Conservation (phyloP, 2,888 invertebrate species). For the Trichacis sp. region DNA sequence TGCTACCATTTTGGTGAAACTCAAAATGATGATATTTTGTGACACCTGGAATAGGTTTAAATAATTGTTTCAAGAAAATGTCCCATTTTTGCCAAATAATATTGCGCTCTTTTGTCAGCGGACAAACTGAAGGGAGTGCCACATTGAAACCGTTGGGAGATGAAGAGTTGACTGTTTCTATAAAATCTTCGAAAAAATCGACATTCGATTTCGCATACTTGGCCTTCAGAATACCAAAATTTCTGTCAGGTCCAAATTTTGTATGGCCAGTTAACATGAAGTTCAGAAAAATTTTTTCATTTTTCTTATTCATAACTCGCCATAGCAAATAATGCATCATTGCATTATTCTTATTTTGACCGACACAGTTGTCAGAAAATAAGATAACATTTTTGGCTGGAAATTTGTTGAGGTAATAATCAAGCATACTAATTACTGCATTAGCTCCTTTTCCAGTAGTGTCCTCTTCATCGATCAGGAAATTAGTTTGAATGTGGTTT, state of each 20-base stretch:
- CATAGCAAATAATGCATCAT: neutral
- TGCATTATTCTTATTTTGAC: slow-evolving; percentile 10
- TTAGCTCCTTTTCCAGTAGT: neutral
- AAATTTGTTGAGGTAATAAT: neutral
- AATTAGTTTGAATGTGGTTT: neutral
- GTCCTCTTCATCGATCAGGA: neutral
- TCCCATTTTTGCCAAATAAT: too few species aligned
- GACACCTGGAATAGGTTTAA: neutral
- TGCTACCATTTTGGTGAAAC: slow-evolving; percentile 40
- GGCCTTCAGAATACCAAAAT: neutral
- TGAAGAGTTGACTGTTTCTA: neutral
- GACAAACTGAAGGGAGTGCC: too few species aligned
- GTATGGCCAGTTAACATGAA: slow-evolving; percentile 7
- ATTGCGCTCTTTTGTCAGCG: too few species aligned
- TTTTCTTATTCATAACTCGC: neutral
- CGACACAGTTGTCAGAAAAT: slow-evolving; percentile 1
- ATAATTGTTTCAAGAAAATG: too few species aligned
- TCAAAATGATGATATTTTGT: slow-evolving; percentile 3
- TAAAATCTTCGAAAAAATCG: neutral
- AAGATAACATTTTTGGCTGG: neutral
- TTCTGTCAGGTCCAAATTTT: neutral
- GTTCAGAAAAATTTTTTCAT: neutral
- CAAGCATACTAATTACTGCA: neutral
- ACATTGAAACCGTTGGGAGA: too few species aligned
- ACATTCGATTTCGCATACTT: neutral